A percentile compares a stretch with the other conserved stretches of the same genome.
Evolutionary conservation across 92 coral and sea anemone genomes (phyloP).

Genomic region (Zoanthus solanderi): DNA sequence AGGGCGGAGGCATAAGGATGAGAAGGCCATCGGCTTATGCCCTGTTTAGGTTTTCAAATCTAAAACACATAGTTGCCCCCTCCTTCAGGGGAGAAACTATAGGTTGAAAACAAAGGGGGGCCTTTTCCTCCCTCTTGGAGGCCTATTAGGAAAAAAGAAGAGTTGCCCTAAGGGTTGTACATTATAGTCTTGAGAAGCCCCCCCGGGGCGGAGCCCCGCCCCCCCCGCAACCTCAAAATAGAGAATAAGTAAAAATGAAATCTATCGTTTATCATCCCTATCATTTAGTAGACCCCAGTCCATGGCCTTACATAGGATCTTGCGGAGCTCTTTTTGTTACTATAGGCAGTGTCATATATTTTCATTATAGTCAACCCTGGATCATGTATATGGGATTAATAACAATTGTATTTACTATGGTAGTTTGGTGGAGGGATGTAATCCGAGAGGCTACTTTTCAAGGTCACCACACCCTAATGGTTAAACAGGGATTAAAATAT

Average conservation of each 20-base stretch:
- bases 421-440: conserved; percentile 93
- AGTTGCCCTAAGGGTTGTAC: conserved; percentile 9
- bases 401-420: conserved; percentile 77
- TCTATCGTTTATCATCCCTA: conserved; percentile 75
- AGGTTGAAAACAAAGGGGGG: conserved; percentile 30
- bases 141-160: not conserved
- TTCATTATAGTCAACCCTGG: conserved; percentile 86
- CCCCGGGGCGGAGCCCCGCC: conserved; percentile 23
- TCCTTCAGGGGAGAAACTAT: not conserved
- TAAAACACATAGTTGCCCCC: not conserved
- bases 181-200: conserved; percentile 33
- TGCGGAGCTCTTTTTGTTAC: conserved; percentile 86
- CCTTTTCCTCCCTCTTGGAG: conserved; percentile 5
- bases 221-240: conserved; percentile 39
- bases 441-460: conserved; percentile 88
- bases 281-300: conserved; percentile 95
- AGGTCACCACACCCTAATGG: conserved; percentile 84
- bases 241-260: conserved; percentile 62
- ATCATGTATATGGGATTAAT: conserved; percentile 79
- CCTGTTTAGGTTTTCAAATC: conserved; percentile 2
- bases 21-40: conserved; percentile 3
- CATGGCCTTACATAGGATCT: conserved; percentile 91
- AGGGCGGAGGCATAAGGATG: conserved; percentile 12
- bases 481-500: conserved; percentile 83
- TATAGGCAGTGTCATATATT: conserved; percentile 85